These are phyloP conservation scores for Rhinogobio ventralis DNA, from an alignment of 2,797 vertebrate species.

Conservation along the genomic window DNA sequence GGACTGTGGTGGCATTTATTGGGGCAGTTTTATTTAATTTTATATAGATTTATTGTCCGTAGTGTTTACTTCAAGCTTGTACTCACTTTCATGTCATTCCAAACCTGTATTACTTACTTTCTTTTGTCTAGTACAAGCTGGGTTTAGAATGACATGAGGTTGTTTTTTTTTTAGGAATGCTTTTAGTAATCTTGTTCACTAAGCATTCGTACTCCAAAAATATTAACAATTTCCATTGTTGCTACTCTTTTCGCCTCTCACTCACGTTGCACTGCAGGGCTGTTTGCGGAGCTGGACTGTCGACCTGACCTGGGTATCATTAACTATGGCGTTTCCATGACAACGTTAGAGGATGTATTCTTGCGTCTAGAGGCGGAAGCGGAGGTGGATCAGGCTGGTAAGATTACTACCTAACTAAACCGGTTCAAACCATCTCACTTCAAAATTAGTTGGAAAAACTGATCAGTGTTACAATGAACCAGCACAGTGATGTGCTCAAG, in stretches of 20 bases:
- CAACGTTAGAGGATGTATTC: slow-evolving; percentile 95
- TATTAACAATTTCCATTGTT: background rate
- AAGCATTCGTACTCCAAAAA: background rate
- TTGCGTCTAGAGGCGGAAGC: slow-evolving; percentile 92
- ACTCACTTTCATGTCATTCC: too few species aligned
- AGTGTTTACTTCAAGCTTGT: too few species aligned
- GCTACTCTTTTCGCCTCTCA: slow-evolving; percentile 19
- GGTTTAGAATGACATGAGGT: background rate
- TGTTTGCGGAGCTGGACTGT: slow-evolving; percentile 90
- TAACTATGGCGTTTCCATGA: slow-evolving; percentile 97
- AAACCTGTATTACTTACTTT: background rate
- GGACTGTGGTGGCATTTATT: slow-evolving; percentile 8
- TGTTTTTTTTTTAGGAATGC: background rate
- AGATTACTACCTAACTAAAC: slow-evolving; percentile 41
- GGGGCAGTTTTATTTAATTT: background rate
- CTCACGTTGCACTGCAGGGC: slow-evolving; percentile 70
- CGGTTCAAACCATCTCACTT: background rate
- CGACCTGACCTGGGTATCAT: slow-evolving; percentile 85
- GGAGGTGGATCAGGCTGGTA: slow-evolving; percentile 95
- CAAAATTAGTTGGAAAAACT: background rate
- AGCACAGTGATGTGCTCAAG: background rate
- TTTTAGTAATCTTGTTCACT: background rate
- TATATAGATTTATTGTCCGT: background rate
- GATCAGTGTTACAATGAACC: background rate
- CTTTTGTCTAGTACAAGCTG: background rate